Evolutionary conservation across 2,888 invertebrate species (phyloP), one percentile per base, ranked within the genome.

Genomic region (Idaea dimidiata): DNA sequence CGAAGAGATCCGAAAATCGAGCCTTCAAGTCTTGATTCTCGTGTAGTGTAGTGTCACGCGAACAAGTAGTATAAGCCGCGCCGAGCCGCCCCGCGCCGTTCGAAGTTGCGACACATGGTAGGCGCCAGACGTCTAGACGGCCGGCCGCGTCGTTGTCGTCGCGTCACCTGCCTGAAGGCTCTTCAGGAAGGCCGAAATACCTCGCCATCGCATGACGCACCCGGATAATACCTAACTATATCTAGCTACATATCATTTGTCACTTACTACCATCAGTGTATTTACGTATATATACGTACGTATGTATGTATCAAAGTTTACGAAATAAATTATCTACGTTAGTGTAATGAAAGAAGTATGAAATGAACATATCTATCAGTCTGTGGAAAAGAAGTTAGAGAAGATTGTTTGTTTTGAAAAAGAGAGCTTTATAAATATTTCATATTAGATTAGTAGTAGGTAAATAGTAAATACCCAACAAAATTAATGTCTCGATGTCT

Each of bases 111-210:
- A 78, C 82, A 83, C 80, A 77, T 80, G 74, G 81, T 80, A 79
- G 84, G 83, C 83, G 84, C 82, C 86, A 85, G 86, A 82, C 84
- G 86, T 87, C 86, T 87, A 86, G 87, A 86, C 86, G 73, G 74
- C n/a, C n/a, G n/a, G n/a, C n/a, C n/a, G n/a, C n/a, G 66, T 73
- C 76, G 83, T 43, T 10, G 43, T 43, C 43, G 6, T 71, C 84
- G 84, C 83, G 86, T 80, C 87, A 84, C 84, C 86, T 87, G 86
- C 84, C 86, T 87, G 86, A 84, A 87, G 86, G 82, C 84, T 87
- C 82, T 83, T 78, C 83, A 84, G 83, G 83, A 82, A 82, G 84
- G 82, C 80, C 79, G 72, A 80, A 81, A 81, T 77, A 77, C 75
- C 72, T 70, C 71, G 56, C 66, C 68, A 71, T 70, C 71, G 56